A percentile compares a stretch with the other conserved stretches of the same genome.
Evolutionary conservation across 2,113 vertebrate genomes (phyloP).

Genomic region (Solea solea): DNA sequence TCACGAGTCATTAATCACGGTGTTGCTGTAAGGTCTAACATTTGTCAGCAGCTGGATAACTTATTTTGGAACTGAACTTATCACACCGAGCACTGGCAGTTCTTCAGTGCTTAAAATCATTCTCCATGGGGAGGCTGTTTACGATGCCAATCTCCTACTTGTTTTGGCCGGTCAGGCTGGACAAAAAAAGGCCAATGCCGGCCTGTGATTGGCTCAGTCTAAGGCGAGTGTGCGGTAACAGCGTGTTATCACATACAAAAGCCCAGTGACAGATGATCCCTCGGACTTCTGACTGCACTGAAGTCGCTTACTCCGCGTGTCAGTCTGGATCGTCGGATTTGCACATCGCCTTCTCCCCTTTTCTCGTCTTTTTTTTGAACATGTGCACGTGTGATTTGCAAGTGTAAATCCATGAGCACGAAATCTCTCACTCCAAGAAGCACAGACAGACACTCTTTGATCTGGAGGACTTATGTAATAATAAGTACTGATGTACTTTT

Average conservation of each 20-base stretch:
- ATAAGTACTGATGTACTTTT: slow-evolving; percentile 67
- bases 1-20: slow-evolving; percentile 65
- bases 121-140: slow-evolving; percentile 51
- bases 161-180: slow-evolving; percentile 49
- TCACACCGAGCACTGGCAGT: slow-evolving; percentile 49
- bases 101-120: slow-evolving; percentile 43
- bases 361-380: slow-evolving; percentile 22
- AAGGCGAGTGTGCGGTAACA: slow-evolving; percentile 27
- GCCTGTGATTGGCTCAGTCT: slow-evolving; percentile 52
- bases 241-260: slow-evolving; percentile 31
- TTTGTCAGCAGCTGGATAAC: slow-evolving; percentile 55
- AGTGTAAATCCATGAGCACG: slow-evolving; percentile 47
- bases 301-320: slow-evolving; percentile 51
- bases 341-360: slow-evolving; percentile 37
- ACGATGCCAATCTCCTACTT: slow-evolving; percentile 32
- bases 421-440: slow-evolving; percentile 27
- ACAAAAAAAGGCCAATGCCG: slow-evolving; percentile 31
- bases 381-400: slow-evolving; percentile 49
- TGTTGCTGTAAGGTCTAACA: slow-evolving; percentile 46
- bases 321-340: slow-evolving; percentile 44
- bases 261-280: slow-evolving; percentile 43
- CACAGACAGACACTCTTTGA: slow-evolving; percentile 21
- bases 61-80: slow-evolving; percentile 52
- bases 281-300: slow-evolving; percentile 32
- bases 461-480: slow-evolving; percentile 57